Percentiles rank a stretch among this genome's conserved stretches.
Conservation (phyloP, 2,888 invertebrate genomes). For the Nemoura dubitans region DNA sequence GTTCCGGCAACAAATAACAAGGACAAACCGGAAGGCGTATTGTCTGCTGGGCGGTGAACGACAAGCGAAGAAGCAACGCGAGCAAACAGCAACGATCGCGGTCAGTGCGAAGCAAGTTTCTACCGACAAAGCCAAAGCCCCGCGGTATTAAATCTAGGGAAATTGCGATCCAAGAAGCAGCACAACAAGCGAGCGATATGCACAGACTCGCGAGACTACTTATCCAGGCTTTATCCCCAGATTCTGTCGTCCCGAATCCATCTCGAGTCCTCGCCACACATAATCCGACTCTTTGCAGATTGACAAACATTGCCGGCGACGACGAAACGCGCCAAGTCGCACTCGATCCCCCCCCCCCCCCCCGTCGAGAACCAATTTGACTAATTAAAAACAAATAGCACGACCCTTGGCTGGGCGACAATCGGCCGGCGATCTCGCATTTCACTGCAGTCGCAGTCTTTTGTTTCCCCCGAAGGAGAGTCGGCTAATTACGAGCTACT, state of each 20-base stretch:
- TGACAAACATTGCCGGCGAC: not conserved
- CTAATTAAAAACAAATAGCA: constrained; percentile 4
- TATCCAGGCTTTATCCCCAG: not conserved
- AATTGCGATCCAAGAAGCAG: too few species aligned
- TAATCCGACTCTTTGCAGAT: not conserved
- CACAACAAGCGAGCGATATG: too few species aligned
- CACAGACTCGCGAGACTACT: too few species aligned
- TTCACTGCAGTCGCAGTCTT: not conserved
- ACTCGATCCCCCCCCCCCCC: not conserved
- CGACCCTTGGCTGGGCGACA: not conserved
- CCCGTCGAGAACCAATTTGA: not conserved
- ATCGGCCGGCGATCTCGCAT: not conserved
- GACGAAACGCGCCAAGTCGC: not conserved
- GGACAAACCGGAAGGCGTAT: not conserved
- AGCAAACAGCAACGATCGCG: not conserved
- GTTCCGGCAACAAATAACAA: not conserved
- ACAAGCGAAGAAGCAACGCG: not conserved
- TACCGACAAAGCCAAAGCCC: not conserved
- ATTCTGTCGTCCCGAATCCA: not conserved
- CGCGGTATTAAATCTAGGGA: not conserved
- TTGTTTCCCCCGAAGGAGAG: not conserved
- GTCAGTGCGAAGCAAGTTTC: not conserved
- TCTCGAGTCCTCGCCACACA: not conserved
- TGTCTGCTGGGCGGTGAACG: not conserved
- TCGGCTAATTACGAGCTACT: not conserved